Base-by-base conservation (phyloP, 2,888 invertebrate genomes). In the Drosophila nigricruria region DNA sequence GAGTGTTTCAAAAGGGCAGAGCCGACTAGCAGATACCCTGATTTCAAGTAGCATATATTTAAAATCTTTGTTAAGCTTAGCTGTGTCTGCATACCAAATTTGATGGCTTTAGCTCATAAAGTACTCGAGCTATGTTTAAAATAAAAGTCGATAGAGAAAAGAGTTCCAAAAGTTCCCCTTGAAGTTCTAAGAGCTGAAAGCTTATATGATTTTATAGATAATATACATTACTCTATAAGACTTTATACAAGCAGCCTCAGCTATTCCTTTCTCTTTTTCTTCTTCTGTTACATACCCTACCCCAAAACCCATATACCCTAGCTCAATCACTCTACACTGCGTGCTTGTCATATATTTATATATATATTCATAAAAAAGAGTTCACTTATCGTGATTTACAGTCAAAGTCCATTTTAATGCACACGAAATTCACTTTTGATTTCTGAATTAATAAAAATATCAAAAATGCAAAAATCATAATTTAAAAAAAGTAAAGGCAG, bases 381-480 rank as follows among this genome's bases (percentile, higher is more conserved):
- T 49, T 49, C 18, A 49, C 30, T 49, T 49, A 49, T 32, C 60
- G 76, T 70, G 74, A 74, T 75, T 76, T 75, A 66, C 58, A 43
- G 61, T 18, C 45, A 62, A 71, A 59, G 18, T 38, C 36, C 53
- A 45, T 63, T 77, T 77, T 73, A 78, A 73, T 70, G 56, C 79
- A 73, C 61, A 70, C 34, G 14, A 52, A 58, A 64, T 45, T 61
- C 68, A 68, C 72, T 64, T 72, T 77, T 76, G 72, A 76, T 77
- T 71, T 75, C 56, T 57, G 57, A 54, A 68, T 72, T 72, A 76
- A 72, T 77, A 61, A 61, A 76, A 72, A 50, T 53, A 67, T 49
- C 49, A 53, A 32, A 47, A 43, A 30, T 10, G 14, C 27, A 23
- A 65, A 58, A 42, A 10, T 32, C 25, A 32, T 27, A 36, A 47